A percentile compares a stretch with the other conserved stretches of the same genome.
These are phyloP conservation scores for Kryptolebias ocellatus DNA, from an alignment of 2,797 vertebrate genomes.

Conservation along the genomic window DNA sequence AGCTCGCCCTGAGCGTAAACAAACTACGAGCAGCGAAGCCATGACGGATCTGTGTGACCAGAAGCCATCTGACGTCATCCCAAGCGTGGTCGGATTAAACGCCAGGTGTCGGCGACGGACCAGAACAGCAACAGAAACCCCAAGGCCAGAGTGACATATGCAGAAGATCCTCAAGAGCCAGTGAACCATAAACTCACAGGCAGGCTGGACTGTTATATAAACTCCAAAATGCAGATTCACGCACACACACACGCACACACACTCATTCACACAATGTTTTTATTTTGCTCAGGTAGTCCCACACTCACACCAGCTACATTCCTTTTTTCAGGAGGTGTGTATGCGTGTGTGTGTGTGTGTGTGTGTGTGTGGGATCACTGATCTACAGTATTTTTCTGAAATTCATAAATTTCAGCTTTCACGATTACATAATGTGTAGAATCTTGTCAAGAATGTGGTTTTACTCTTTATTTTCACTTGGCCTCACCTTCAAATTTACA, in stretches of 20 bases:
- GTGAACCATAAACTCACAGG: conserved; percentile 27
- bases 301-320: neutral
- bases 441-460: neutral
- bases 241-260: neutral
- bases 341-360: neutral
- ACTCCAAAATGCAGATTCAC: conserved; percentile 17
- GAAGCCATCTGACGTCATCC: conserved; percentile 29
- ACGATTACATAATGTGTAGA: conserved; percentile 5
- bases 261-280: neutral
- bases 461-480: neutral
- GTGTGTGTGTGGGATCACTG: neutral
- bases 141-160: conserved; percentile 38
- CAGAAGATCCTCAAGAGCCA: conserved; percentile 19
- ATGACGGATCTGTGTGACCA: conserved; percentile 13
- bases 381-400: neutral
- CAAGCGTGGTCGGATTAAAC: conserved; percentile 13
- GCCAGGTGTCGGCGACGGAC: conserved; percentile 12
- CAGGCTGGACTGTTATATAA: conserved; percentile 40
- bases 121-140: conserved; percentile 19
- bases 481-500: neutral
- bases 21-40: conserved; percentile 1
- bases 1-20: neutral
- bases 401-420: neutral
- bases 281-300: conserved; percentile 3
- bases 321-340: neutral